Conservation (phyloP, 2,888 invertebrate species). For the Sinopyrophorus schimmeli region DNA sequence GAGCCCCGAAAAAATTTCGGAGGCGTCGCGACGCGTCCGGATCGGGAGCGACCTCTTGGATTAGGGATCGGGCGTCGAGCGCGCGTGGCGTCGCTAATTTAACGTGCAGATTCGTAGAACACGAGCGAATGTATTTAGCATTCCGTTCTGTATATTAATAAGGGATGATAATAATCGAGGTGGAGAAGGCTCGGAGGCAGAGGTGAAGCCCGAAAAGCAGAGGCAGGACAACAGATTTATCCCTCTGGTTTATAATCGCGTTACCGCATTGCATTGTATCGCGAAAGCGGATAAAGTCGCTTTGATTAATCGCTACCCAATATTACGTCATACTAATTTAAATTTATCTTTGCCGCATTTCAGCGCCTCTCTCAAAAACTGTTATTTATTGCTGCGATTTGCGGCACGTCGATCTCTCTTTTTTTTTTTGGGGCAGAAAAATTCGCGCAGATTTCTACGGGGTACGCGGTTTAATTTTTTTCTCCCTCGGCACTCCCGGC, state of each 20-base stretch:
- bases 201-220: conserved; percentile 24
- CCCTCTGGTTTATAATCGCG: conserved; percentile 46
- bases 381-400: conserved; percentile 30
- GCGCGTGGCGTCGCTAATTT: no score
- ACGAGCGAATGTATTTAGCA: no score
- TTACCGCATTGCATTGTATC: conserved; percentile 45
- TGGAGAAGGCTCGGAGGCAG: conserved; percentile 23
- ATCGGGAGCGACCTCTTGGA: no score
- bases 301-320: conserved; percentile 45
- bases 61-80: no score
- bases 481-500: no score
- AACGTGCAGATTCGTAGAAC: no score
- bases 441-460: no score
- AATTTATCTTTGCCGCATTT: conserved; percentile 40
- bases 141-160: conserved; percentile 27
- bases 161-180: conserved; percentile 28
- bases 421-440: no score
- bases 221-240: conserved; percentile 40
- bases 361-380: conserved; percentile 31
- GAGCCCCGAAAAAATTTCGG: no score
- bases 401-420: no score
- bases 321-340: conserved; percentile 45
- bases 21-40: no score
- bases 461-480: no score
- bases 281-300: conserved; percentile 43